Evolutionary conservation across 2,113 vertebrate species (phyloP).

Genomic region (Grammomys dolichurus): DNA sequence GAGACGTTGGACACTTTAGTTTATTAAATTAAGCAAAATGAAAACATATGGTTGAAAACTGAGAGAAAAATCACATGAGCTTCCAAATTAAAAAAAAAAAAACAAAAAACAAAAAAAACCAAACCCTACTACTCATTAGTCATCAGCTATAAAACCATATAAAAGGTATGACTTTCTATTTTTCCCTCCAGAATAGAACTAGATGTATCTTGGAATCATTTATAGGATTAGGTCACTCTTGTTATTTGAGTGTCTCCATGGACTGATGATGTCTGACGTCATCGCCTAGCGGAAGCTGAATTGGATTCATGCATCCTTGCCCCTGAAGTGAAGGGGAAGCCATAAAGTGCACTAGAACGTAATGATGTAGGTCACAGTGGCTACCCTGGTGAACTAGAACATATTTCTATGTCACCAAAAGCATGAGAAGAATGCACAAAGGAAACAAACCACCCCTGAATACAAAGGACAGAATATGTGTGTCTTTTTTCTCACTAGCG

Average conservation of each 20-base stretch:
- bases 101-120: too few species aligned
- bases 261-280: background rate
- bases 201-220: background rate
- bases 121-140: constrained; percentile 77
- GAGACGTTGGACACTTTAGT: constrained; percentile 72
- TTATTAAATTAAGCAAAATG: constrained; percentile 76
- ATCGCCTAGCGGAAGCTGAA: background rate
- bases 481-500: background rate
- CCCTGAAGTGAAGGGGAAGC: constrained; percentile 56
- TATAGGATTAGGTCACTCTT: constrained; percentile 4
- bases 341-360: background rate
- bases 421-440: background rate
- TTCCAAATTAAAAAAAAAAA: constrained; percentile 71
- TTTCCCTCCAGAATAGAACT: constrained; percentile 66
- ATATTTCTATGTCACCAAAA: background rate
- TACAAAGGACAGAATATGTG: background rate
- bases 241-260: constrained; percentile 34
- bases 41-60: constrained; percentile 77
- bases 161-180: constrained; percentile 76
- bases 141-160: constrained; percentile 80
- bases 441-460: background rate
- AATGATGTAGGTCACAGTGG: constrained; percentile 37
- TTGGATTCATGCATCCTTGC: background rate
- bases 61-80: constrained; percentile 71
- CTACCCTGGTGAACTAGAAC: background rate